Base-by-base conservation (phyloP, 2,113 vertebrate species). In the Setophaga coronata region DNA sequence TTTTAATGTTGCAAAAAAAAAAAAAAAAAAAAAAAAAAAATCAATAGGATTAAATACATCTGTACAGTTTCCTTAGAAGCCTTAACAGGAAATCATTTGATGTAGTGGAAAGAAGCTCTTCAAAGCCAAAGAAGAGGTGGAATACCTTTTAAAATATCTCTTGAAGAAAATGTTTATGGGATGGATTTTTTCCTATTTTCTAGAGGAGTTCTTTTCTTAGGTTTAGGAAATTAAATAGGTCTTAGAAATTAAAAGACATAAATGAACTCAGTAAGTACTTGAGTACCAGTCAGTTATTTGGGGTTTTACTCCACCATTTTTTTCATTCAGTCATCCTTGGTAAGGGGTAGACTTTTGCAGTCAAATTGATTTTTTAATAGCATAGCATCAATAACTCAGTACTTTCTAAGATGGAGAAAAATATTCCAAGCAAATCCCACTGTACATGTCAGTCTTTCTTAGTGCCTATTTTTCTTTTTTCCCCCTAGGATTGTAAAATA, bases 11-110 rank as follows among this genome's bases (percentile, higher is more conserved):
- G 33, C 13, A 84, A 87, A 80, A 87, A 87, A 87, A 80, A 64
- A 87, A 87, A 84, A 87, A 80, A 87, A 87, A 87, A 80, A 64
- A 87, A 87, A 87, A 38, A 10, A 80, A 60, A 80, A 31, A 20
- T 18, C n/a, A 74, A 3, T 45, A 10, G 7, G 5, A 45, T 12
- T 57, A 86, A 79, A 13, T 62, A 47, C 6, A 42, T 47, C 31
- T 67, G 18, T 42, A 56, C 7, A 64, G 23, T 45, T 84, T 87
- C 48, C 28, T 88, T 45, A 74, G 51, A 25, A 78, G 6, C 4
- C 8, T 76, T 79, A 53, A 36, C 18, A 88, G 42, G 13, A 87
- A 73, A 89, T 48, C 14, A 43, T 38, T 20, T 61, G 15, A 15
- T 65, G 18, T 18, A 73, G 36, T 9, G 14, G 13, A 45, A 87